Conservation (phyloP, 2,888 invertebrate genomes). For the Noctua janthe region DNA sequence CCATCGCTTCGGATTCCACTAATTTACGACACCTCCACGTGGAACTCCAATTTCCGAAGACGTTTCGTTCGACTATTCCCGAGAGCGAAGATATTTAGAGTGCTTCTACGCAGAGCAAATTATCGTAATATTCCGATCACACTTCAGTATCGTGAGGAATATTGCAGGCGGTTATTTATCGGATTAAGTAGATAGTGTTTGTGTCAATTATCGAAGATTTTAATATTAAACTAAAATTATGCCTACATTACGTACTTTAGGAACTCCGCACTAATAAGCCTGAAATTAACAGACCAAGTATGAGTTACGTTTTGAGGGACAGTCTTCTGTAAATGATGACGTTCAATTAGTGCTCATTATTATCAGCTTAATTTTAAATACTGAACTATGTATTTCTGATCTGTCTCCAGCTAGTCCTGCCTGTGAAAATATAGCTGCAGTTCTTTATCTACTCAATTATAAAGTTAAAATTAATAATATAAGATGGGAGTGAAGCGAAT, state of each 20-base stretch:
- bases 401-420: neutral
- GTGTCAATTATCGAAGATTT: neutral
- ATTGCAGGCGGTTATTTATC: neutral
- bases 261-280: neutral
- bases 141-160: neutral
- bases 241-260: neutral
- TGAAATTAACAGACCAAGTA: neutral
- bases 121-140: slow-evolving; percentile 8
- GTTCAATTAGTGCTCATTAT: neutral
- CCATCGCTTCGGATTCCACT: slow-evolving; percentile 74
- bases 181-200: neutral
- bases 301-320: neutral
- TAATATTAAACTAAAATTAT: neutral
- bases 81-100: slow-evolving; percentile 25
- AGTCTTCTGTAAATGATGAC: neutral
- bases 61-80: slow-evolving; percentile 36
- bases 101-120: slow-evolving; percentile 1
- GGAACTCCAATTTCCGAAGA: slow-evolving; percentile 56
- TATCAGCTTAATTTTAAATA: neutral
- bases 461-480: slow-evolving; percentile 29
- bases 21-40: slow-evolving; percentile 71
- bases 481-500: slow-evolving; percentile 20
- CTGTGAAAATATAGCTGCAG: neutral
- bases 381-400: too few relatives aligned
- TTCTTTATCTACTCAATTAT: neutral